Evolutionary conservation across 2,888 invertebrate genomes (phyloP).

Genomic region (Allacma fusca): DNA sequence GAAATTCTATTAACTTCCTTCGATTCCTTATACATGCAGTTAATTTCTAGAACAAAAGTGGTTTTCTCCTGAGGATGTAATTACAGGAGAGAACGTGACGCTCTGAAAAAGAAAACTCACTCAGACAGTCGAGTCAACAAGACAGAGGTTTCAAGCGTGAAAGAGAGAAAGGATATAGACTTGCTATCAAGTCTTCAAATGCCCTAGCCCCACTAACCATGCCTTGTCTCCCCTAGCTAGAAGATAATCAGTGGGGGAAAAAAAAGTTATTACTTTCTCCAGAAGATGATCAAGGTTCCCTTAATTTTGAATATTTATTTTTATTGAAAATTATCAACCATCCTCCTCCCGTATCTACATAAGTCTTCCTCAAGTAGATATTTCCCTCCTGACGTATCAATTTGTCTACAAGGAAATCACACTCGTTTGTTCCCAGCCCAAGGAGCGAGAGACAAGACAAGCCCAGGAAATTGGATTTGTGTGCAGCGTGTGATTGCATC

Average conservation of each 20-base stretch:
- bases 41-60: conserved; percentile 14
- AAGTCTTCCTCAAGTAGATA: neutral
- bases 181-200: neutral
- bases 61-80: conserved; percentile 17
- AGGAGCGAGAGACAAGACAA: neutral
- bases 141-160: neutral
- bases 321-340: conserved; percentile 8
- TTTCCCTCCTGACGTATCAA: neutral
- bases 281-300: neutral
- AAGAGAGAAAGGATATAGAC: conserved; percentile 8
- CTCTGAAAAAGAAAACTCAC: neutral
- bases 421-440: neutral
- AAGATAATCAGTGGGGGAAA: neutral
- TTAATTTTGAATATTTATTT: neutral
- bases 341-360: neutral
- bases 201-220: neutral
- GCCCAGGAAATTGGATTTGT: conserved; percentile 25
- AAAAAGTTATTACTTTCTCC: neutral
- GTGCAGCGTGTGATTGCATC: conserved; percentile 34
- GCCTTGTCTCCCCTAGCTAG: neutral
- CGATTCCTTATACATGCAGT: conserved; percentile 16
- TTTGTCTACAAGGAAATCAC: neutral
- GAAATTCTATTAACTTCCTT: neutral
- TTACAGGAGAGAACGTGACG: conserved; percentile 21
- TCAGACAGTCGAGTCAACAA: conserved; percentile 4